Conservation (phyloP, 2,888 invertebrate genomes). For the Pachymerium ferrugineum region DNA sequence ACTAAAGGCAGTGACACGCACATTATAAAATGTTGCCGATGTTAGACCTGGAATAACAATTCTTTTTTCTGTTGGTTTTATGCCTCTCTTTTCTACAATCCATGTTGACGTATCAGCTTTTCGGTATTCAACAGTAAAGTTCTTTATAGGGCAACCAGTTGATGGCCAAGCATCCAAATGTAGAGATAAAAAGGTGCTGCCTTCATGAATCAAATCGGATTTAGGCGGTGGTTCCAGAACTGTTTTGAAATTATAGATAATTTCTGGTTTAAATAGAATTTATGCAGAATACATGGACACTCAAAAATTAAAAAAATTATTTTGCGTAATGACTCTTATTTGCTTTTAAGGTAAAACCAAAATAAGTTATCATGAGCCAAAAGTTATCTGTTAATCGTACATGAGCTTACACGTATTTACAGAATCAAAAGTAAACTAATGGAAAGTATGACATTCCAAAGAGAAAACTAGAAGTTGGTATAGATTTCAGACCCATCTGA, state of each 20-base stretch:
- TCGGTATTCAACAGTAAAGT: constrained; percentile 37
- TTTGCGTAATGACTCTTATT: no score
- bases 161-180: constrained; percentile 46
- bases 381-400: no score
- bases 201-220: constrained; percentile 39
- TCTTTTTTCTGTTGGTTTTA: constrained; percentile 19
- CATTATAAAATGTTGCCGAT: constrained; percentile 27
- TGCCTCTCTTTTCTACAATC: neutral
- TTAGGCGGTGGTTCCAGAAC: constrained; percentile 38
- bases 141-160: constrained; percentile 46
- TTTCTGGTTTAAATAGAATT: neutral
- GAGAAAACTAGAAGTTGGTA: no score
- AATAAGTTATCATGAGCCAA: no score
- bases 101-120: constrained; percentile 13
- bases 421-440: no score
- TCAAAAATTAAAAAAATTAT: no score
- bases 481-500: no score
- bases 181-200: constrained; percentile 46
- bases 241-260: neutral
- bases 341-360: no score
- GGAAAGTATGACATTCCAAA: no score
- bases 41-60: constrained; percentile 13
- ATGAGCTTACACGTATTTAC: no score
- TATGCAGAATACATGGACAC: no score
- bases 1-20: constrained; percentile 28